Percentiles rank a stretch among this genome's conserved stretches.
Conservation (phyloP, 2,113 vertebrate species). For the Orcinus orca region DNA sequence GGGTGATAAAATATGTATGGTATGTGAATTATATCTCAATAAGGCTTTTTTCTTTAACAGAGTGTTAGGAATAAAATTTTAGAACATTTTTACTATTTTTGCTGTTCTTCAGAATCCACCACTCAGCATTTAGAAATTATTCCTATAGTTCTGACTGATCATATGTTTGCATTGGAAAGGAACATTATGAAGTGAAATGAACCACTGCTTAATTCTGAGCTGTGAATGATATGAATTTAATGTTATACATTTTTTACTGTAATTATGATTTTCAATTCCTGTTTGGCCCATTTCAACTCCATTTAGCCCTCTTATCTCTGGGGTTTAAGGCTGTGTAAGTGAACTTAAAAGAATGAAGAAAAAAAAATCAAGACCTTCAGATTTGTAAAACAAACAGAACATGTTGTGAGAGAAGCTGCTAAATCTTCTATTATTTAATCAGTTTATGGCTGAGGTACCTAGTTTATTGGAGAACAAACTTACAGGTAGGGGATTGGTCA, state of each 20-base stretch:
- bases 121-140: conserved; percentile 3
- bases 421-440: neutral
- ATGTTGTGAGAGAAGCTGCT: neutral
- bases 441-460: neutral
- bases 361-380: neutral
- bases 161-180: neutral
- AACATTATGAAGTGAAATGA: neutral
- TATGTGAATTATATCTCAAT: neutral
- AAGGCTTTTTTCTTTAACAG: neutral
- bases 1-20: neutral
- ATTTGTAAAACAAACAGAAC: neutral
- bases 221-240: neutral
- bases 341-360: neutral
- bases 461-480: neutral
- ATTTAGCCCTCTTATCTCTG: neutral
- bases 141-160: neutral
- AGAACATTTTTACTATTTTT: neutral
- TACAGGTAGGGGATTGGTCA: neutral
- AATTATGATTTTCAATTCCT: neutral
- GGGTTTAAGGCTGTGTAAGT: neutral
- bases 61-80: neutral
- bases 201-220: neutral
- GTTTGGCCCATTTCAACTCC: neutral
- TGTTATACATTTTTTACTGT: neutral
- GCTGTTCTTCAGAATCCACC: neutral